phyloP scores from a whole-genome alignment of 1,140 invertebrate genomes.

The Arctopsyche grandis region DNA sequence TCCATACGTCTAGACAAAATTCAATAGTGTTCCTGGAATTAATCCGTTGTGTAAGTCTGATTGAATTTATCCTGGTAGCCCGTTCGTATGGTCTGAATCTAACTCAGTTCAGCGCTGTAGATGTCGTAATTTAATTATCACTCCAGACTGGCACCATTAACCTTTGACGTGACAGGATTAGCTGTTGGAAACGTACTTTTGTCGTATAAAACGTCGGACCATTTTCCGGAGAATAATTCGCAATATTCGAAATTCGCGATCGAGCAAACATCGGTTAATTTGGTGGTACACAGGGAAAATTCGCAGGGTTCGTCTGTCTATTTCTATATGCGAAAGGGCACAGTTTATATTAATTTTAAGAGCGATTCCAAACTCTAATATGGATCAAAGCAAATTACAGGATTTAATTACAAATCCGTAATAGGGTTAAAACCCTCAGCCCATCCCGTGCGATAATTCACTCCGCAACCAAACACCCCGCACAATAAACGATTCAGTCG shows the following conservation, averaged over 20 bases:
- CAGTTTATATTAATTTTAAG: slow-evolving; percentile 1
- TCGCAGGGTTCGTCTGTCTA: not conserved
- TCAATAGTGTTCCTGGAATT: too few species aligned
- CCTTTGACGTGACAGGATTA: not conserved
- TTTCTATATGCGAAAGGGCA: not conserved
- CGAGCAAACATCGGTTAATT: too few species aligned
- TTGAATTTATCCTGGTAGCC: too few species aligned
- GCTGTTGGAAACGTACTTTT: too few species aligned
- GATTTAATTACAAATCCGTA: slow-evolving; percentile 23
- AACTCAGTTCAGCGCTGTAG: not conserved
- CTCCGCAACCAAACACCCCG: too few species aligned
- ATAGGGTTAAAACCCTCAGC: not conserved
- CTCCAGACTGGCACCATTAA: not conserved
- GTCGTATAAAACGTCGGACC: too few species aligned
- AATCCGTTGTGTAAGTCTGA: too few species aligned
- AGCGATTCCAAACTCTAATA: not conserved
- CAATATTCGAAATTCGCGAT: too few species aligned
- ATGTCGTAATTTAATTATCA: slow-evolving; percentile 9
- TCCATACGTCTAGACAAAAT: too few species aligned
- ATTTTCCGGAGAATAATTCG: too few species aligned
- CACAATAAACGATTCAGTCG: not conserved
- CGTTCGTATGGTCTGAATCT: too few species aligned
- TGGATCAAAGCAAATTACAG: slow-evolving; percentile 21
- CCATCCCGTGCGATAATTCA: not conserved
- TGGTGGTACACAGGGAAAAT: too few species aligned